Conservation (phyloP, 2,797 vertebrate species). For the Carapus acus region DNA sequence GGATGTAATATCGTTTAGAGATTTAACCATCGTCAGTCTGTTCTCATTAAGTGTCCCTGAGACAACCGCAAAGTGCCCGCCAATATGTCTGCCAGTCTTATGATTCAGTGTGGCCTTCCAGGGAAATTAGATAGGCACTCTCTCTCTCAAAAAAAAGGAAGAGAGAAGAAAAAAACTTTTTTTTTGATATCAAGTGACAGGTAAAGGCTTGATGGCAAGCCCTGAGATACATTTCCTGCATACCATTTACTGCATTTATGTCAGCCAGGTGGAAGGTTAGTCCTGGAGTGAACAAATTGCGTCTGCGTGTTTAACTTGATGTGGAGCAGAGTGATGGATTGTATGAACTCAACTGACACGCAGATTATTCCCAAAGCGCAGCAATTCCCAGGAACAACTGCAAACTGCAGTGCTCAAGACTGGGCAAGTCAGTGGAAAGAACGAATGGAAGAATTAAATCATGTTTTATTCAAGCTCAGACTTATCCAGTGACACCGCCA, state of each 20-base stretch:
- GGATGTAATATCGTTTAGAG: slow-evolving; percentile 55
- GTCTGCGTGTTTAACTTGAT: slow-evolving; percentile 20
- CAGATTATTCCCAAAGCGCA: too few relatives aligned
- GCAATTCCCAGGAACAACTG: slow-evolving; percentile 21
- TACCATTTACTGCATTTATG: not conserved
- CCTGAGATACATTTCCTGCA: not conserved
- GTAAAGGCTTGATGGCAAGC: slow-evolving; percentile 29
- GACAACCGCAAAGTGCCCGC: slow-evolving; percentile 46
- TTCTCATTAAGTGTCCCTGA: slow-evolving; percentile 49
- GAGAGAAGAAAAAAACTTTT: too few relatives aligned
- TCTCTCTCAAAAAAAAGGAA: too few relatives aligned
- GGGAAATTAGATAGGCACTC: too few relatives aligned
- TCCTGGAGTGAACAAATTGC: slow-evolving; percentile 3
- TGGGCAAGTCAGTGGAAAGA: slow-evolving; percentile 3
- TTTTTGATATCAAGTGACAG: slow-evolving; percentile 30
- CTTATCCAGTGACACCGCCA: slow-evolving; percentile 31
- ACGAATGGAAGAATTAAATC: slow-evolving; percentile 2
- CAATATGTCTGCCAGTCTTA: slow-evolving; percentile 49
- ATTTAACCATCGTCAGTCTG: slow-evolving; percentile 52
- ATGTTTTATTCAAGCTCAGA: slow-evolving; percentile 36
- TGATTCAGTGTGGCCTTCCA: slow-evolving; percentile 40
- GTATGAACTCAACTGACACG: slow-evolving; percentile 28
- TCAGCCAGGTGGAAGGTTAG: slow-evolving; percentile 13
- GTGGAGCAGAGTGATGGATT: slow-evolving; percentile 19
- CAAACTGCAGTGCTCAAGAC: slow-evolving; percentile 8